Evolutionary conservation across 1,140 invertebrate genomes (phyloP).

Genomic region (Acromyrmex charruanus): DNA sequence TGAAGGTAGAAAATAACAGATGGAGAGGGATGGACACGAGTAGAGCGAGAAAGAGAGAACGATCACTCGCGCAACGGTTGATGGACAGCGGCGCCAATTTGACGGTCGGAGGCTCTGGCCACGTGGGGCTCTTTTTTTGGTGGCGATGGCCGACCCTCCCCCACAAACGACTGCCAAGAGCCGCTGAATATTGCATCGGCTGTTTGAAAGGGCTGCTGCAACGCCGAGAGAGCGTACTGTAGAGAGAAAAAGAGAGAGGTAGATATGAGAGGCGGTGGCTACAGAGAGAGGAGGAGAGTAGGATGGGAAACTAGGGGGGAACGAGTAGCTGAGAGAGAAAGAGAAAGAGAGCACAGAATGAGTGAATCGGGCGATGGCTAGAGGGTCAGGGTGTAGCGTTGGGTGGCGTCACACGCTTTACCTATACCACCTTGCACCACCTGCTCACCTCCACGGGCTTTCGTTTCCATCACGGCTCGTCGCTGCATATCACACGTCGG

Average conservation of each 20-base stretch:
- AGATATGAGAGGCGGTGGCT: slow-evolving; percentile 59
- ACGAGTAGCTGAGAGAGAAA: slow-evolving; percentile 74
- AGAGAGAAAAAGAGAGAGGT: slow-evolving; percentile 54
- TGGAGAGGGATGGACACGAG: slow-evolving; percentile 57
- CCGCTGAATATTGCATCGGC: slow-evolving; percentile 86
- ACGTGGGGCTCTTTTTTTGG: slow-evolving; percentile 77
- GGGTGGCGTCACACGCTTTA: slow-evolving; percentile 72
- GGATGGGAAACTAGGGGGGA: slow-evolving; percentile 25
- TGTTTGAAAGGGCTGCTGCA: slow-evolving; percentile 82
- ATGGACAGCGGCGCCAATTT: slow-evolving; percentile 87
- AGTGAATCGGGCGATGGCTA: slow-evolving; percentile 61
- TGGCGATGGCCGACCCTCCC: slow-evolving; percentile 59
- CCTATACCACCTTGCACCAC: slow-evolving; percentile 51
- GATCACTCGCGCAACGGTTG: slow-evolving; percentile 81
- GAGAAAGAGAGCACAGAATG: slow-evolving; percentile 70
- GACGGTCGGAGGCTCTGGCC: slow-evolving; percentile 83
- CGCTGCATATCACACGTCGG: slow-evolving; percentile 83
- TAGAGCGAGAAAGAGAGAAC: slow-evolving; percentile 61
- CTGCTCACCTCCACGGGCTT: slow-evolving; percentile 65
- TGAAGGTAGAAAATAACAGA: slow-evolving; percentile 35
- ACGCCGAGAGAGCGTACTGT: slow-evolving; percentile 64
- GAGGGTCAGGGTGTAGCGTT: slow-evolving; percentile 68
- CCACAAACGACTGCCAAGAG: slow-evolving; percentile 75
- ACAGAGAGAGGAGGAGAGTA: slow-evolving; percentile 13
- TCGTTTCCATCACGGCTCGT: slow-evolving; percentile 74